phyloP scores from a whole-genome alignment of 2,888 invertebrate genomes.

The Odontothrips loti region DNA sequence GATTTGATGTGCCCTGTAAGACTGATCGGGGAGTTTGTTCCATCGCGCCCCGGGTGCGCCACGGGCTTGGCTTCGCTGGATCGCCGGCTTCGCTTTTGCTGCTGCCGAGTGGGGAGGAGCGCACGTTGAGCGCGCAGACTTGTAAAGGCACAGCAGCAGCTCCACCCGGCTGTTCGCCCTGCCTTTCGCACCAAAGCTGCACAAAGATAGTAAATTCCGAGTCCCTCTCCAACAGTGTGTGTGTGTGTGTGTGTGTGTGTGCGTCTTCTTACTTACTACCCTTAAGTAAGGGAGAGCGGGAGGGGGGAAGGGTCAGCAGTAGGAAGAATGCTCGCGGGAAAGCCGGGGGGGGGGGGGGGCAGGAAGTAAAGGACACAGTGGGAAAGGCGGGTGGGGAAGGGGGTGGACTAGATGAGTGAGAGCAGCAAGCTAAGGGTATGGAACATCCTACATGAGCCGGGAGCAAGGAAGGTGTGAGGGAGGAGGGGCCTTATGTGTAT shows the following conservation, averaged over 20 bases:
- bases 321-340: background rate
- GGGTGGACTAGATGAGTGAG: too few relatives aligned
- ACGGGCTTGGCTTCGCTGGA: too few relatives aligned
- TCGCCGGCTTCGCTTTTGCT: too few relatives aligned
- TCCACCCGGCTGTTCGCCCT: background rate
- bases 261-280: background rate
- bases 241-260: constrained; percentile 1
- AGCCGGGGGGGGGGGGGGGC: background rate
- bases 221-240: background rate
- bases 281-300: background rate
- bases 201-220: background rate
- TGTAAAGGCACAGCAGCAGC: background rate
- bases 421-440: too few relatives aligned
- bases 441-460: background rate
- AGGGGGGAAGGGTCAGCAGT: background rate
- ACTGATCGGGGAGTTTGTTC: too few relatives aligned
- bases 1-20: too few relatives aligned
- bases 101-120: background rate
- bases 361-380: background rate
- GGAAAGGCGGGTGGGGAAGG: background rate
- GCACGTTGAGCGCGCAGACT: background rate
- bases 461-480: background rate
- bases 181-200: background rate
- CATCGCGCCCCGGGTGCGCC: too few relatives aligned
- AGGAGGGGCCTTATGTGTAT: background rate